Evolutionary conservation across 1,140 invertebrate genomes (phyloP).

Genomic region (Brachionus sp.): DNA sequence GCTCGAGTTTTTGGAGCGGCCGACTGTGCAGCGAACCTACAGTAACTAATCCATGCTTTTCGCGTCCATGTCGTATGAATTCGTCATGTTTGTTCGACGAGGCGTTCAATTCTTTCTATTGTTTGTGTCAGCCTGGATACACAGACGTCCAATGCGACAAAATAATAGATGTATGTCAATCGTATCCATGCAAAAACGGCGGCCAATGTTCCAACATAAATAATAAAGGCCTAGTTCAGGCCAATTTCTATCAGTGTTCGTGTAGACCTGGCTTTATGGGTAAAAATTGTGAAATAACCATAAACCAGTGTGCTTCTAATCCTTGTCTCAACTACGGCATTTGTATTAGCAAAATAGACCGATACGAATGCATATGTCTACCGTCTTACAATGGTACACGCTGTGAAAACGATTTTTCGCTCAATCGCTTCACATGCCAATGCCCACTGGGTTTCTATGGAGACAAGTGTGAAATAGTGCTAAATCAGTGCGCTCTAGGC

Average conservation of each 20-base stretch:
- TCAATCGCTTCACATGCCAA: slow-evolving; percentile 49
- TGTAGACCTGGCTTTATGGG: slow-evolving; percentile 87
- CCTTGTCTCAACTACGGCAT: slow-evolving; percentile 85
- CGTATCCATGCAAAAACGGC: slow-evolving; percentile 72
- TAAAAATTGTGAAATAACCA: slow-evolving; percentile 72
- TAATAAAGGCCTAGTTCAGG: neutral
- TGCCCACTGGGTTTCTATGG: slow-evolving; percentile 53
- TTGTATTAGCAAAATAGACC: slow-evolving; percentile 63
- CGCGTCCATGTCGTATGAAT: slow-evolving; percentile 48
- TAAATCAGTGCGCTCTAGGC: neutral
- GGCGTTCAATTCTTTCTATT: neutral
- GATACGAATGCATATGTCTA: slow-evolving; percentile 47
- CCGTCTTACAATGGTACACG: slow-evolving; percentile 45
- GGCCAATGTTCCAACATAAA: slow-evolving; percentile 71
- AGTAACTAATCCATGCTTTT: slow-evolving; percentile 52
- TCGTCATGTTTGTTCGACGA: slow-evolving; percentile 48
- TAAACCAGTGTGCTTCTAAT: slow-evolving; percentile 79
- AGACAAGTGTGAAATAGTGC: slow-evolving; percentile 22
- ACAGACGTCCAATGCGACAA: slow-evolving; percentile 65
- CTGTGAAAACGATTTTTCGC: slow-evolving; percentile 19
- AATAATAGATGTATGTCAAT: slow-evolving; percentile 86
- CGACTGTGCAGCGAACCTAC: slow-evolving; percentile 24
- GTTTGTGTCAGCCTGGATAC: slow-evolving; percentile 47
- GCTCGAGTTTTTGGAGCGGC: slow-evolving; percentile 27
- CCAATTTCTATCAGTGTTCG: slow-evolving; percentile 66